Evolutionary conservation across 2,797 vertebrate species (phyloP), one percentile per base, ranked within the genome.

Genomic region (Parauchenoglanis ngamensis): DNA sequence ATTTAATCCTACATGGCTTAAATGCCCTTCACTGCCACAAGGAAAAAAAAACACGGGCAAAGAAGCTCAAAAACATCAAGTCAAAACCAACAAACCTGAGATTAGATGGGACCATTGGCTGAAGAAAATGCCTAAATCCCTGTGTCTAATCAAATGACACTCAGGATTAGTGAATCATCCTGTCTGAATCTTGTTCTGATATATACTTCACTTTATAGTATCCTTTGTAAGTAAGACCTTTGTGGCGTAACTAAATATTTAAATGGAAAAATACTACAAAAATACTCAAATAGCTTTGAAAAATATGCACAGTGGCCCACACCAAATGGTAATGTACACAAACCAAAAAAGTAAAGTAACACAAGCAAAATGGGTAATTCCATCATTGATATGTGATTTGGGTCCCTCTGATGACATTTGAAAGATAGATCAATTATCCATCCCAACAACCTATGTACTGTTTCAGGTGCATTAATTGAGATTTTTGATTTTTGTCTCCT

Each of bases 1-100:
- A 95, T 92, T 92, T 95, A 95, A 96, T 96, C 95, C 94, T 93
- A 93, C 92, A 93, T 92, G 94, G 94, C 92, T 95, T 92, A 94
- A 95, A 96, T 94, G 94, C 91, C 95, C 95, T 96, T 96, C 93
- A 92, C 91, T 89, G 93, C 87, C 93, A 72, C 67, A 76, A 94
- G 95, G 91, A 92, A 85, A 90, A 92, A 90, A 92, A 93, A 94
- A 93, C 91, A 92, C 91, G 90, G 93, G 93, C 92, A 94, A 93
- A 89, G 90, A 91, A 90, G 92, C 89, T 79, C 75, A 90, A 91
- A 89, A 67, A 92, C 87, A 92, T 93, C 92, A 94, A 92, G 92
- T 91, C 91, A 93, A 82, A 86, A 91, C 92, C 92, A 95, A 94
- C 92, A 93, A 89, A 89, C 90, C 88, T 82, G 84, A 91, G 92